These are phyloP conservation scores for Clarias fuscus DNA, from an alignment of 2,797 vertebrate species.

Conservation along the genomic window DNA sequence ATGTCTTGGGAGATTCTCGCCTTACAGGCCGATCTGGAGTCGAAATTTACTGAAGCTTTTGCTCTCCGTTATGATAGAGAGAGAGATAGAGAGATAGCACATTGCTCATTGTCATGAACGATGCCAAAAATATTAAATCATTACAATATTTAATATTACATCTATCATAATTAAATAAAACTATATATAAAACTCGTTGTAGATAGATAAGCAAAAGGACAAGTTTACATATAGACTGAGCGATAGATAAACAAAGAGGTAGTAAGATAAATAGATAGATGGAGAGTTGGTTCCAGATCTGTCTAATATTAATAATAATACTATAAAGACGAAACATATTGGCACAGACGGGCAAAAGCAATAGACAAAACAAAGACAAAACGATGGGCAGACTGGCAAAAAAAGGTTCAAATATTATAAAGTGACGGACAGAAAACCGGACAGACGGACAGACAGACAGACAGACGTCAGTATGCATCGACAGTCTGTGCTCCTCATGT, in stretches of 20 bases:
- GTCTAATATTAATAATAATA: not conserved
- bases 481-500: not conserved
- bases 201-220: not conserved
- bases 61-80: not conserved
- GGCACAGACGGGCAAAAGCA: not conserved
- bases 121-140: not conserved
- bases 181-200: not conserved
- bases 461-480: not conserved
- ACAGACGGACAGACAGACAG: not conserved
- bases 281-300: not conserved
- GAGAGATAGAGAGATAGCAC: not conserved
- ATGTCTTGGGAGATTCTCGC: conserved; percentile 25
- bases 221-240: not conserved
- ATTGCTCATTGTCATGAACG: not conserved
- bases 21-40: conserved; percentile 56
- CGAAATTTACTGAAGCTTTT: conserved; percentile 60
- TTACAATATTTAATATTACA: too few relatives aligned
- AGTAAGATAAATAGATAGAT: not conserved
- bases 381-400: not conserved
- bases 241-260: not conserved
- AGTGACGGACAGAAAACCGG: not conserved
- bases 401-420: not conserved
- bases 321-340: not conserved
- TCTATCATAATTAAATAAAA: too few relatives aligned
- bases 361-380: not conserved